A percentile compares a stretch with the other conserved stretches of the same genome.
Conservation (phyloP, 2,113 vertebrate genomes). For the Syrrhaptes paradoxus region DNA sequence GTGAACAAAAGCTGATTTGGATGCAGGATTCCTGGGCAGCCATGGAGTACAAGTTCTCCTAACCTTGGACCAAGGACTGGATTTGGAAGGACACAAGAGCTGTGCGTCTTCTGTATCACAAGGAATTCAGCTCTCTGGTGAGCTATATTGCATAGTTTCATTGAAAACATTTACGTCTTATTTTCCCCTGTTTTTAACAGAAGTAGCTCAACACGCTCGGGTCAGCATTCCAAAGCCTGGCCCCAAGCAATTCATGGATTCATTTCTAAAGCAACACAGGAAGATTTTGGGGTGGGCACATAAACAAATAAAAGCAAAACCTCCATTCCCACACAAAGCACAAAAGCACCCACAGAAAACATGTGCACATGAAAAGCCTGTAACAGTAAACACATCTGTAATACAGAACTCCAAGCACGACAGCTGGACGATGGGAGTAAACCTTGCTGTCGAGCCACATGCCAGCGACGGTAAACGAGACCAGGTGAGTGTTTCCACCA, state of each 20-base stretch:
- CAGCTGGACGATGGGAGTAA: not conserved
- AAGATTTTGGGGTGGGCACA: not conserved
- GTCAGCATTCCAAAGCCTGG: not conserved
- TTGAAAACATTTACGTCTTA: not conserved
- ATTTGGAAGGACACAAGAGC: conserved; percentile 42
- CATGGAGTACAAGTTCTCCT: conserved; percentile 26
- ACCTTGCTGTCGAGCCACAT: not conserved
- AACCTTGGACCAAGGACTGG: conserved; percentile 52
- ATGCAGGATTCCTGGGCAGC: not conserved
- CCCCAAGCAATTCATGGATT: not conserved
- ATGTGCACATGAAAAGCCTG: not conserved
- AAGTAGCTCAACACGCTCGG: not conserved
- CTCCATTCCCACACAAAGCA: not conserved
- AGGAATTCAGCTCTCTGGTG: conserved; percentile 22
- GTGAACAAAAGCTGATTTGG: not conserved
- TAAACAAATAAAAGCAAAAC: not conserved
- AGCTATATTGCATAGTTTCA: conserved; percentile 34
- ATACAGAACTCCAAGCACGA: not conserved
- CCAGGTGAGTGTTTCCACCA: not conserved
- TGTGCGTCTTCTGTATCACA: not conserved
- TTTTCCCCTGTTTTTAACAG: not conserved
- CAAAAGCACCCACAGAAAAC: not conserved
- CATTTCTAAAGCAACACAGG: not conserved
- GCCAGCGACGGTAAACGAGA: not conserved
- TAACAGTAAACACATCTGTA: not conserved